A percentile compares a stretch with the other conserved stretches of the same genome.
Evolutionary conservation across 2,797 vertebrate genomes (phyloP).

Genomic region (Coregonus ussuriensis): DNA sequence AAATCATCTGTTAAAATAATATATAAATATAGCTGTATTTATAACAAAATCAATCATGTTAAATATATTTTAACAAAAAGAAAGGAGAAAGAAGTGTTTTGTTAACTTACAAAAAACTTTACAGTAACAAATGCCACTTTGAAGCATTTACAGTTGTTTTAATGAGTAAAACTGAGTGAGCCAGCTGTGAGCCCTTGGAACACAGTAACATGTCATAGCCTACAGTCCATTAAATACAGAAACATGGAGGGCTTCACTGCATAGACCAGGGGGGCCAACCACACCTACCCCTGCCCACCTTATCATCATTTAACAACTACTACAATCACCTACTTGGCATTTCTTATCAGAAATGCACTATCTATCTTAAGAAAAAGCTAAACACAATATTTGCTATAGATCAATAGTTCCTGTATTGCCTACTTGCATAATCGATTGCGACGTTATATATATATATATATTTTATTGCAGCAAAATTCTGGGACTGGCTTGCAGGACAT

Average conservation of each 20-base stretch:
- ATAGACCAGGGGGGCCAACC: slow-evolving; percentile 10
- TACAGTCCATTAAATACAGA: slow-evolving; percentile 9
- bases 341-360: not conserved
- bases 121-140: slow-evolving; percentile 72
- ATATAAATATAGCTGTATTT: slow-evolving; percentile 58
- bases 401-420: slow-evolving; percentile 22
- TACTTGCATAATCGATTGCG: slow-evolving; percentile 10
- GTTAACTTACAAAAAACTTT: slow-evolving; percentile 76
- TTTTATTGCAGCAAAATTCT: slow-evolving; percentile 2
- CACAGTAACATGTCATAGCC: slow-evolving; percentile 20
- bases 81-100: slow-evolving; percentile 44
- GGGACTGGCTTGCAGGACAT: slow-evolving; percentile 23
- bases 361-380: slow-evolving; percentile 1
- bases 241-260: slow-evolving; percentile 25
- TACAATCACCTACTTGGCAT: not conserved
- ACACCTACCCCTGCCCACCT: not conserved
- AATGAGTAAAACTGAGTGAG: slow-evolving; percentile 42
- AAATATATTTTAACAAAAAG: slow-evolving; percentile 61
- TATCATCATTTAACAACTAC: not conserved
- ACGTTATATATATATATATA: slow-evolving; percentile 27
- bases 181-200: slow-evolving; percentile 26
- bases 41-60: slow-evolving; percentile 68
- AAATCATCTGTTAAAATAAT: slow-evolving; percentile 43
- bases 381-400: slow-evolving; percentile 19
- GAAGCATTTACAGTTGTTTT: slow-evolving; percentile 59